A percentile compares a stretch with the other conserved stretches of the same genome.
Conservation (phyloP, 1,140 invertebrate species). For the Dendrolimus punctatus region DNA sequence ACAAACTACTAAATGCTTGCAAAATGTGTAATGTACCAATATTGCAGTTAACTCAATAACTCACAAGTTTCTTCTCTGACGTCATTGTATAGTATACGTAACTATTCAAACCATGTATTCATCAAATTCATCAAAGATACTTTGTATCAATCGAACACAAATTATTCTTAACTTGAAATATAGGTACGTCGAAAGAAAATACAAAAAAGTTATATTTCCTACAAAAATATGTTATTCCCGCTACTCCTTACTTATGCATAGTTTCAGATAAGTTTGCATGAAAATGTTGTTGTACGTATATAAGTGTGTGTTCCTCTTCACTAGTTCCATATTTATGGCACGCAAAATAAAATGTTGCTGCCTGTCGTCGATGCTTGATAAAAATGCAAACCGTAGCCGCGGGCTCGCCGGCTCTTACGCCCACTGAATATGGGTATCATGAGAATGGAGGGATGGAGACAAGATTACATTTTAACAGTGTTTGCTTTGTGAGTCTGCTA, state of each 20-base stretch:
- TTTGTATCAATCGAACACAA: too few relatives aligned
- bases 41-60: too few relatives aligned
- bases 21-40: too few relatives aligned
- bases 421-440: slow-evolving; percentile 44
- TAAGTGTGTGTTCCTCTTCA: slow-evolving; percentile 45
- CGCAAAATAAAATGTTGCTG: slow-evolving; percentile 64
- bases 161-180: not conserved
- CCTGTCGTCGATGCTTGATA: slow-evolving; percentile 58
- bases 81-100: too few relatives aligned
- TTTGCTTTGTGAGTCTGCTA: slow-evolving; percentile 24
- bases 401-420: slow-evolving; percentile 35
- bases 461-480: slow-evolving; percentile 39
- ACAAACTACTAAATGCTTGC: too few relatives aligned
- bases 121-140: too few relatives aligned
- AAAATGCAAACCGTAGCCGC: slow-evolving; percentile 64
- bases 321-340: slow-evolving; percentile 64
- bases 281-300: slow-evolving; percentile 35
- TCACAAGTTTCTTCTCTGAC: too few relatives aligned
- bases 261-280: slow-evolving; percentile 63
- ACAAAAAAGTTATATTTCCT: slow-evolving; percentile 25
- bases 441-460: slow-evolving; percentile 25
- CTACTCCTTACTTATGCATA: slow-evolving; percentile 61
- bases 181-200: slow-evolving; percentile 4
- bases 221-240: slow-evolving; percentile 25
- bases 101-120: too few relatives aligned